Evolutionary conservation across 2,797 vertebrate genomes (phyloP), one percentile per base, ranked within the genome.

Genomic region (Ctenopoma kingsleyae): DNA sequence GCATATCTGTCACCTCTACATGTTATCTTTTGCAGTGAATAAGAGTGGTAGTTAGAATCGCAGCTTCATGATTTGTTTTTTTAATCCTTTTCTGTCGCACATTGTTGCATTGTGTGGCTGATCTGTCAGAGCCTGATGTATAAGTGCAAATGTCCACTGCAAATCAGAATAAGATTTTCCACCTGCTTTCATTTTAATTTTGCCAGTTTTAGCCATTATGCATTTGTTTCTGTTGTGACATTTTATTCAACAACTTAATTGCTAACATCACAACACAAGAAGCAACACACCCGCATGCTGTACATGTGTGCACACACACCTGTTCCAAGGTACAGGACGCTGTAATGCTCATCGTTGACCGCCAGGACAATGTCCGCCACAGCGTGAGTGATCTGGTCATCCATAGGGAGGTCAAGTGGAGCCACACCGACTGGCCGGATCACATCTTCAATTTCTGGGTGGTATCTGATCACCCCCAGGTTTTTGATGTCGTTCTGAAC

Each of bases 311-410:
- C 19, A 49, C 22, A 76, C 87, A 20, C 25, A 96, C 95, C 94
- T 87, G 95, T 96, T 54, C 95, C 95, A 2, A 96, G 92, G 82
- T 95, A 96, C 30, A 96, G 89, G 58, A 96, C 92, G 5, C 90
- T 94, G 87, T 92, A 95, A 78, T 95, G 92, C 60, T 93, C 92
- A 0, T 95, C 94, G 43, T 94, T 94, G 63, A 95, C 93, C 0
- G 94, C 93, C 41, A 89, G 87, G 15, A 93, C 93, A 0, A 91
- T 93, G 81, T 95, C 94, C 0, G 94, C 94, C 51, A 94, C 93
- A 0, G 93, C 79, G 52, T 92, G 92, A 13, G 94, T 95, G 85
- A 96, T 95, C 22, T 94, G 94, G 57, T 95, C 94, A 0, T 93
- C 89, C 3, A 89, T 88, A 6, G 94, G 94, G 65, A 96, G 84